A percentile compares a stretch with the other conserved stretches of the same genome.
Evolutionary conservation across 1,140 invertebrate species (phyloP).

Genomic region (Aphis gossypii): DNA sequence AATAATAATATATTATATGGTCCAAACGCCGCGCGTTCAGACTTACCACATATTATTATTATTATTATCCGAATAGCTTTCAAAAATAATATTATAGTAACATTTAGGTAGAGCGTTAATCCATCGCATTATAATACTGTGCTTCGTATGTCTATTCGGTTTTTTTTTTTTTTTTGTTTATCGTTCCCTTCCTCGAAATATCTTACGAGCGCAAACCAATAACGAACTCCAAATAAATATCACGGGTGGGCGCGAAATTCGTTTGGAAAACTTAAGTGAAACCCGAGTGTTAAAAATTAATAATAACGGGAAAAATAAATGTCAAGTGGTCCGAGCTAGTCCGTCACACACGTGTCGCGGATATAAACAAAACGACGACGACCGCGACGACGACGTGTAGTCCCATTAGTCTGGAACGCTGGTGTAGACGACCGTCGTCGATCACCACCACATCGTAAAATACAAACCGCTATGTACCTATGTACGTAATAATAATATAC

Average conservation of each 20-base stretch:
- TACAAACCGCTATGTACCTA: background rate
- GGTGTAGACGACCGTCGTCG: background rate
- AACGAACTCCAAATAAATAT: background rate
- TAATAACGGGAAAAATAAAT: conserved; percentile 9
- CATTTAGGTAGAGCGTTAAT: background rate
- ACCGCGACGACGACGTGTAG: background rate
- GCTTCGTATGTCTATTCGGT: background rate
- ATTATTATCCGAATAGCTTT: background rate
- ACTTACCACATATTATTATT: background rate
- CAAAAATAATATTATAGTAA: background rate
- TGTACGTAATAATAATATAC: background rate
- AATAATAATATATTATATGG: background rate
- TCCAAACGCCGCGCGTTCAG: background rate
- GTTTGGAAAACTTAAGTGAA: background rate
- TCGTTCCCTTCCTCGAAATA: background rate
- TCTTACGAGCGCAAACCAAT: background rate
- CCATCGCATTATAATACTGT: background rate
- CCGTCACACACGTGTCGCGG: background rate
- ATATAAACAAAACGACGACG: background rate
- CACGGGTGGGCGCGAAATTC: background rate
- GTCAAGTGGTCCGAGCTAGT: background rate
- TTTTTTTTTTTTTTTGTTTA: background rate
- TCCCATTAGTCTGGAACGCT: background rate
- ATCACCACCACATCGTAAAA: background rate
- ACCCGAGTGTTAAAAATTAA: background rate